Percentiles rank a stretch among this genome's conserved stretches.
Conservation (phyloP, 2,888 invertebrate genomes). For the Dasysyrphus tricinctus region DNA sequence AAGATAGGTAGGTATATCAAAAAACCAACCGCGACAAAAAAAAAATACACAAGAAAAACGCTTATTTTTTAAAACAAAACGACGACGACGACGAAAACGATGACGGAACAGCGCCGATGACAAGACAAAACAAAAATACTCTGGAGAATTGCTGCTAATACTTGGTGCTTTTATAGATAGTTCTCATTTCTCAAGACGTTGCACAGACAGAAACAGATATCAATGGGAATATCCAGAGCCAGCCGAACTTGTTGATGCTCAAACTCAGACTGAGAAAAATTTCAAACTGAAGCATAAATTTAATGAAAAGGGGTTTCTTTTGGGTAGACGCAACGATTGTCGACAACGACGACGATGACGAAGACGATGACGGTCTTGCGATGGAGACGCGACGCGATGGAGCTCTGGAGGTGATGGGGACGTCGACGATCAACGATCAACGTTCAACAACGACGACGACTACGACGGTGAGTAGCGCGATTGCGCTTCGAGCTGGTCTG, state of each 20-base stretch:
- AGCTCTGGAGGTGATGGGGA: conserved; percentile 19
- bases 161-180: conserved; percentile 25
- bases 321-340: conserved; percentile 76
- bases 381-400: conserved; percentile 42
- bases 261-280: conserved; percentile 82
- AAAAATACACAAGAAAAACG: conserved; percentile 36
- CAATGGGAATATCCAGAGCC: conserved; percentile 39
- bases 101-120: conserved; percentile 44
- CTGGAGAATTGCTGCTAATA: conserved; percentile 62
- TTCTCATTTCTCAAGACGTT: conserved; percentile 46
- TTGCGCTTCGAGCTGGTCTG: conserved; percentile 47
- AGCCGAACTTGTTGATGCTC: conserved; percentile 78
- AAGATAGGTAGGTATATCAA: background rate
- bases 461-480: conserved; percentile 45
- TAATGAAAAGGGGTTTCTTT: conserved; percentile 78
- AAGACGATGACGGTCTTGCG: conserved; percentile 38
- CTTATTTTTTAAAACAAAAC: conserved; percentile 19
- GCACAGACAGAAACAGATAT: conserved; percentile 28
- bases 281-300: conserved; percentile 80
- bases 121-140: conserved; percentile 46
- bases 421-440: conserved; percentile 50
- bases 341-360: conserved; percentile 42
- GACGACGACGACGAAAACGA: background rate
- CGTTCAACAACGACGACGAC: conserved; percentile 4
- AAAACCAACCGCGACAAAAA: conserved; percentile 32